Evolutionary conservation across 1,140 invertebrate species (phyloP).

Genomic region (Drosophila obscura): DNA sequence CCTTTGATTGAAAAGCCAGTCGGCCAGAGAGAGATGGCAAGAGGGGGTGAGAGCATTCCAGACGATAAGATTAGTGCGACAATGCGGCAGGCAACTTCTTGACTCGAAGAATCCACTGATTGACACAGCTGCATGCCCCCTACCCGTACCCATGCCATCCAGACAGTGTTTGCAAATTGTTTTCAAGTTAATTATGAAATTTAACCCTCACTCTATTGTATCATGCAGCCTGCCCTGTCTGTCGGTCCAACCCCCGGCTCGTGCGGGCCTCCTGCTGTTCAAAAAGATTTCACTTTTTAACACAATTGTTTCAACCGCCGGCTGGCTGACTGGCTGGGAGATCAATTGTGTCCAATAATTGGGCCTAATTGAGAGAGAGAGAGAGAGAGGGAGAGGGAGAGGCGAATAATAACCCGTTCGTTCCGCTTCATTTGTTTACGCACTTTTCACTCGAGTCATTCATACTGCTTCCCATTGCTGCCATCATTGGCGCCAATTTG

Average conservation of each 20-base stretch:
- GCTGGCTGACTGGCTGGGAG: constrained; percentile 3
- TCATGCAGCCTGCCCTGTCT: constrained; percentile 8
- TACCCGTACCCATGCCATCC: too few species aligned
- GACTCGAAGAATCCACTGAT: constrained; percentile 12
- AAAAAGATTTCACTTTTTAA: constrained; percentile 50
- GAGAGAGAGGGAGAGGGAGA: constrained; percentile 31
- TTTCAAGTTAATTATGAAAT: constrained; percentile 66
- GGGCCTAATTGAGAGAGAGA: constrained; percentile 75
- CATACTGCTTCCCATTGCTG: background rate
- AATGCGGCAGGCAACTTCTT: background rate
- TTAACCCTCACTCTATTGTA: constrained; percentile 9
- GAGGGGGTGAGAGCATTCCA: constrained; percentile 9
- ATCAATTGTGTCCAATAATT: constrained; percentile 76
- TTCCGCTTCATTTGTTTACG: constrained; percentile 65
- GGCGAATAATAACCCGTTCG: background rate
- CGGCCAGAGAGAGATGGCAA: constrained; percentile 14
- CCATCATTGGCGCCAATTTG: constrained; percentile 6
- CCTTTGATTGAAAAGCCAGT: constrained; percentile 51
- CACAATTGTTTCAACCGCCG: constrained; percentile 38
- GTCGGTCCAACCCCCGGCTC: constrained; percentile 47
- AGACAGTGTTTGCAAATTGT: constrained; percentile 59
- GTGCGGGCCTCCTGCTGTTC: constrained; percentile 45
- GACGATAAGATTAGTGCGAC: constrained; percentile 58
- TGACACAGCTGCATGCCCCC: background rate
- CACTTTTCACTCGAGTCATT: constrained; percentile 44